phyloP scores from a whole-genome alignment of 2,797 vertebrate genomes.

The Chrysocyon brachyurus region DNA sequence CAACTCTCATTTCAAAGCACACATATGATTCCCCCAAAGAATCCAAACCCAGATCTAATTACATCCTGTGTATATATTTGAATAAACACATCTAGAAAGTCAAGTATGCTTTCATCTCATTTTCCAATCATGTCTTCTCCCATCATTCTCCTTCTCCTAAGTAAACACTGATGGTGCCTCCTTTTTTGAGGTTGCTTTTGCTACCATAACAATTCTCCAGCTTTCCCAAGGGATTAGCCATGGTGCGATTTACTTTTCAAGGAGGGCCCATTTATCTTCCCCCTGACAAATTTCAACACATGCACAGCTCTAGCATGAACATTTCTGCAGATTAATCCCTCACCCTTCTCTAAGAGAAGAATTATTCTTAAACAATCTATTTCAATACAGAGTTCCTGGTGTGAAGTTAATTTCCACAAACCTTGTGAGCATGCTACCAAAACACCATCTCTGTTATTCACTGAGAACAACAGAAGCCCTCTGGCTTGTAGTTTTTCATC shows the following conservation, averaged over 20 bases:
- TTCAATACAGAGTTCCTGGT: slow-evolving; percentile 83
- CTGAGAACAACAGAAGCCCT: slow-evolving; percentile 71
- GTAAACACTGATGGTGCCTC: slow-evolving; percentile 84
- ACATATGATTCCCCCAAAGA: slow-evolving; percentile 7
- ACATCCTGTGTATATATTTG: neutral
- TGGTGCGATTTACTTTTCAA: slow-evolving; percentile 89
- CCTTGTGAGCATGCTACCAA: slow-evolving; percentile 69
- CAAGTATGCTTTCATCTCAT: neutral
- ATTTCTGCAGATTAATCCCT: slow-evolving; percentile 89
- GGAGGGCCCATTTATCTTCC: slow-evolving; percentile 89
- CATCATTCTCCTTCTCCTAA: slow-evolving; percentile 87
- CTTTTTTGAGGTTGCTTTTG: slow-evolving; percentile 87
- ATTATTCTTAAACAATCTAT: slow-evolving; percentile 87
- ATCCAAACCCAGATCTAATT: neutral
- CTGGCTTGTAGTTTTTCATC: slow-evolving; percentile 59
- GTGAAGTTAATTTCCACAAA: slow-evolving; percentile 85
- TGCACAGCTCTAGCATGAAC: slow-evolving; percentile 85
- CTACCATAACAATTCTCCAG: slow-evolving; percentile 87
- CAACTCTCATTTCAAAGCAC: slow-evolving; percentile 37
- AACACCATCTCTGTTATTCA: slow-evolving; percentile 76
- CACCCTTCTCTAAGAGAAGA: slow-evolving; percentile 86
- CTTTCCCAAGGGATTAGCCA: slow-evolving; percentile 87
- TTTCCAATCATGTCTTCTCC: slow-evolving; percentile 67
- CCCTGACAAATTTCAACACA: slow-evolving; percentile 90
- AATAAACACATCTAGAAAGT: slow-evolving; percentile 37